Evolutionary conservation across 2,797 vertebrate genomes (phyloP).

Genomic region (Lacerta agilis): DNA sequence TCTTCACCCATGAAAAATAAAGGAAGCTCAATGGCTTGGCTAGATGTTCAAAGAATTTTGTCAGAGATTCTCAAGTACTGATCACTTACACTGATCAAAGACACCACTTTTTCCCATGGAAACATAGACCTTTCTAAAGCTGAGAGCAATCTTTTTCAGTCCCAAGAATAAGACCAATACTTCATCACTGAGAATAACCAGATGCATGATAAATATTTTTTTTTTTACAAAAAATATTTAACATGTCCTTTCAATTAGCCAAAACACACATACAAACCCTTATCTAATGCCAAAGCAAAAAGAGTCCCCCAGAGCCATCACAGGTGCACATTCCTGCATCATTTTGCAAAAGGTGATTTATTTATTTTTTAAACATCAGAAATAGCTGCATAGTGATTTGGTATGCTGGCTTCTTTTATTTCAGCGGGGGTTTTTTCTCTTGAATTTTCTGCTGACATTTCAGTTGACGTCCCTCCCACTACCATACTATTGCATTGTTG

Average conservation of each 20-base stretch:
- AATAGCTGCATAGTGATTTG: background rate
- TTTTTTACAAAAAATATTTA: slow-evolving; percentile 56
- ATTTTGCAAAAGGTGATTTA: slow-evolving; percentile 36
- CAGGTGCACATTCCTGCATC: slow-evolving; percentile 18
- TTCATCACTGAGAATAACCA: slow-evolving; percentile 56
- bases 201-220: slow-evolving; percentile 42
- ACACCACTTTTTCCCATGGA: background rate
- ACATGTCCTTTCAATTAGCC: slow-evolving; percentile 37
- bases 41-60: slow-evolving; percentile 53
- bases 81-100: slow-evolving; percentile 47
- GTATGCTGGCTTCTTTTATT: background rate
- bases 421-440: background rate
- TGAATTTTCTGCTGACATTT: background rate
- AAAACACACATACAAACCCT: slow-evolving; percentile 13
- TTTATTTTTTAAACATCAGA: slow-evolving; percentile 26
- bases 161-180: slow-evolving; percentile 43
- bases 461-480: background rate
- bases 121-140: slow-evolving; percentile 42
- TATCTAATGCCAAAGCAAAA: slow-evolving; percentile 36
- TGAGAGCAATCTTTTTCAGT: slow-evolving; percentile 41
- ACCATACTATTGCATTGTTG: background rate
- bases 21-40: slow-evolving; percentile 49
- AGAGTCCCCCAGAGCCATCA: slow-evolving; percentile 28
- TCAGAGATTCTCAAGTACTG: slow-evolving; percentile 40
- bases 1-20: slow-evolving; percentile 48